Evolutionary conservation across 2,797 vertebrate species (phyloP).

Genomic region (Manis pentadactyla): DNA sequence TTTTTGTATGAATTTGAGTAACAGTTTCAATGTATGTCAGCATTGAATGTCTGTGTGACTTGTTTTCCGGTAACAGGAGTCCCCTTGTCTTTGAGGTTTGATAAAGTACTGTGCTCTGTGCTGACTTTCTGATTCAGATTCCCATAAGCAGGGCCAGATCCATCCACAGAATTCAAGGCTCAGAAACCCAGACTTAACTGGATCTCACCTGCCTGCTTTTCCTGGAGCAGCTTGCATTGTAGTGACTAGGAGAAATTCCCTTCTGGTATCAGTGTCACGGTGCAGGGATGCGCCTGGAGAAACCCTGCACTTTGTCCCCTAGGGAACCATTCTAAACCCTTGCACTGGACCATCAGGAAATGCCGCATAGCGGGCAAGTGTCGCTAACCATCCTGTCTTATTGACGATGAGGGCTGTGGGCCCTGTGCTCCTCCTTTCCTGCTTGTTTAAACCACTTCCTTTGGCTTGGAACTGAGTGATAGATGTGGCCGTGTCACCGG

Average conservation of each 20-base stretch:
- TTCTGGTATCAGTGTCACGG: background rate
- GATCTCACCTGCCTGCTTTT: background rate
- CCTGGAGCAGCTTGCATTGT: background rate
- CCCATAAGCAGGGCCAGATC: background rate
- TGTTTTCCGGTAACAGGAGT: background rate
- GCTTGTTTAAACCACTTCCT: background rate
- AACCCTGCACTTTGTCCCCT: background rate
- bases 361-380: rapidly evolving
- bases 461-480: background rate
- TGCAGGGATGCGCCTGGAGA: background rate
- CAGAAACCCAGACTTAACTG: background rate
- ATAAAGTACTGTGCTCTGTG: background rate
- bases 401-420: background rate
- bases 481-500: background rate
- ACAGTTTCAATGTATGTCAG: background rate
- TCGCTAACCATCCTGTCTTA: too few relatives aligned
- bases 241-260: too few relatives aligned
- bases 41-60: background rate
- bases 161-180: background rate
- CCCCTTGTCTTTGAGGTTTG: background rate
- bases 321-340: background rate
- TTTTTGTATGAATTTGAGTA: background rate
- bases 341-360: background rate
- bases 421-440: background rate
- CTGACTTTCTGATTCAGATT: background rate